These are phyloP conservation scores for Apodemia zela DNA, from an alignment of 2,888 invertebrate species.

Conservation along the genomic window DNA sequence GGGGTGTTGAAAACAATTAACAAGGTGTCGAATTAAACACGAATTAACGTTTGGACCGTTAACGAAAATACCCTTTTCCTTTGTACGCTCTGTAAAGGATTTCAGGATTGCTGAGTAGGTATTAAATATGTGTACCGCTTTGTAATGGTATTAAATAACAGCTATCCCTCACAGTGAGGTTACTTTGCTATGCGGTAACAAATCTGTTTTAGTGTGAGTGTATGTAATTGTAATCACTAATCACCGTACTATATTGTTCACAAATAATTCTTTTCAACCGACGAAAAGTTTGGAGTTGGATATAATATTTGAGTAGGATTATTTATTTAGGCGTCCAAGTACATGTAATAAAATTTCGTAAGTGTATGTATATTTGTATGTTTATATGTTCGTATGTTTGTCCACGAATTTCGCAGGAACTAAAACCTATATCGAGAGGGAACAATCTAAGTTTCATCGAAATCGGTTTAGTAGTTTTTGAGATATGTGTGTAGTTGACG, in stretches of 20 bases:
- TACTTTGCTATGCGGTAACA: constrained; percentile 1
- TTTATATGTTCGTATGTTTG: too few species aligned
- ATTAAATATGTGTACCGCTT: constrained; percentile 74
- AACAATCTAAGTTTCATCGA: too few species aligned
- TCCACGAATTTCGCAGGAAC: too few species aligned
- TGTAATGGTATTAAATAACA: constrained; percentile 54
- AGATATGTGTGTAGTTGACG: too few species aligned
- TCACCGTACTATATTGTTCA: background rate
- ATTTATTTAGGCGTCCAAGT: too few species aligned
- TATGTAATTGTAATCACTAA: background rate
- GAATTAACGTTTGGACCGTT: constrained; percentile 76
- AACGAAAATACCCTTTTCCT: constrained; percentile 77
- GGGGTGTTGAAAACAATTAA: constrained; percentile 78
- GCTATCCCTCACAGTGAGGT: constrained; percentile 26
- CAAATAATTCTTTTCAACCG: too few species aligned
- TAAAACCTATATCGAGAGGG: too few species aligned
- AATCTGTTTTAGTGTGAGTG: background rate
- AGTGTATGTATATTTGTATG: too few species aligned
- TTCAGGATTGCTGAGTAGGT: constrained; percentile 69
- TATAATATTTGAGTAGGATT: too few species aligned
- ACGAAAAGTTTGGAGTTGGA: too few species aligned
- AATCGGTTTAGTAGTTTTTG: too few species aligned
- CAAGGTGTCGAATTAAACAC: constrained; percentile 81
- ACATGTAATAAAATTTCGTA: too few species aligned
- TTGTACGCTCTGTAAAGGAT: constrained; percentile 75